Conservation (phyloP, 92 coral and sea anemone genomes). For the Paramuricea clavata region DNA sequence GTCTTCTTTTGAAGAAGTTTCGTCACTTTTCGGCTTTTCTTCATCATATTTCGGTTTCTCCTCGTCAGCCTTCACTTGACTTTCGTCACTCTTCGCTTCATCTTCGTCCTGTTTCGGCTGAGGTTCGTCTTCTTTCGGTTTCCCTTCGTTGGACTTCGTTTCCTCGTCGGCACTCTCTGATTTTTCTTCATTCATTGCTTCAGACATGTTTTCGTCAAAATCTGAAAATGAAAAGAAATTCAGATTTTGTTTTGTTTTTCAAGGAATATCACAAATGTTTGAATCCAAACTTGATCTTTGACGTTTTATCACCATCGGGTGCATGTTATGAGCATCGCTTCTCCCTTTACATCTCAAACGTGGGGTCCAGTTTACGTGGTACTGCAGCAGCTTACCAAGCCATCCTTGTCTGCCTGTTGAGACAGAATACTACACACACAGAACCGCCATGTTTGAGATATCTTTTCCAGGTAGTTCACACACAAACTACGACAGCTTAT, state of each 20-base stretch:
- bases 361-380: no score
- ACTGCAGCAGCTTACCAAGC: no score
- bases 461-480: no score
- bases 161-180: neutral
- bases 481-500: no score
- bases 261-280: neutral
- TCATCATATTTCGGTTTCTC: neutral
- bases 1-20: neutral
- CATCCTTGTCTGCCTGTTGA: no score
- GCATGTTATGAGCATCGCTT: no score
- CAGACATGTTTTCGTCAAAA: neutral
- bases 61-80: neutral
- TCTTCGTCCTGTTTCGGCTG: neutral
- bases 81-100: neutral
- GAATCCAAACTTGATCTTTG: neutral
- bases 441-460: no score
- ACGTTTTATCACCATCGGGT: neutral
- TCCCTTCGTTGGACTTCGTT: neutral
- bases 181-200: conserved; percentile 6
- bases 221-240: neutral
- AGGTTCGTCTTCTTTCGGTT: neutral
- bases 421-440: no score
- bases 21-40: neutral
- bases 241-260: neutral
- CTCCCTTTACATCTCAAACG: no score